These are phyloP conservation scores for Agrotis puta DNA, from an alignment of 2,888 invertebrate species.

Conservation along the genomic window DNA sequence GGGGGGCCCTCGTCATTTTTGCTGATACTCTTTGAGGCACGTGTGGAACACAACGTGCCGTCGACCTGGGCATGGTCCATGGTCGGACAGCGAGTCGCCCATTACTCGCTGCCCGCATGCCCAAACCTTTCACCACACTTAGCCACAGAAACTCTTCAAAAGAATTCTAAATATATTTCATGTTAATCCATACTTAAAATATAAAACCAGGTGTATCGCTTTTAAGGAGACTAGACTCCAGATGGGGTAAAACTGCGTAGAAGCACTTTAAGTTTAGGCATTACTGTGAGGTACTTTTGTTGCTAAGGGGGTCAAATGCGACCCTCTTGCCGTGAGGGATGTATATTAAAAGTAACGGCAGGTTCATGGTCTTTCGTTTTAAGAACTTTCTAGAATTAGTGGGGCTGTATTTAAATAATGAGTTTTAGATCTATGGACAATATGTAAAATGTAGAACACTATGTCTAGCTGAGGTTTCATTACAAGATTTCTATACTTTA, in stretches of 20 bases:
- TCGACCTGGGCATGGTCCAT: no score
- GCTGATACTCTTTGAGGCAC: no score
- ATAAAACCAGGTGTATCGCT: conserved; percentile 32
- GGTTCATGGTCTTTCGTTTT: conserved; percentile 16
- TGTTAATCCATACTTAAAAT: conserved; percentile 19
- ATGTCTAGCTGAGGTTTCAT: no score
- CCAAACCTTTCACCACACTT: background rate
- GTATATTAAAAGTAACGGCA: conserved; percentile 13
- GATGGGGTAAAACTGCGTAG: conserved; percentile 26
- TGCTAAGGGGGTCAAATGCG: conserved; percentile 26
- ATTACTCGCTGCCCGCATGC: no score
- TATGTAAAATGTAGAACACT: no score
- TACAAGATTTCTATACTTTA: no score
- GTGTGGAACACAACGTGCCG: no score
- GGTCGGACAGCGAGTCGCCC: no score
- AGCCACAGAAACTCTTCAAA: background rate
- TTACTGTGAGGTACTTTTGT: conserved; percentile 39
- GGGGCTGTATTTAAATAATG: no score
- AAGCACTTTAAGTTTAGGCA: conserved; percentile 45
- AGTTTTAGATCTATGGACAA: no score
- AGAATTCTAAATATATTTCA: background rate
- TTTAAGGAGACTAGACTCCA: conserved; percentile 29
- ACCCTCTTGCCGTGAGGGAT: conserved; percentile 1
- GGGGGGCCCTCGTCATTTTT: no score
- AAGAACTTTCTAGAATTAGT: background rate